Conservation (phyloP, 2,888 invertebrate genomes). For the Auanema freiburgensis region DNA sequence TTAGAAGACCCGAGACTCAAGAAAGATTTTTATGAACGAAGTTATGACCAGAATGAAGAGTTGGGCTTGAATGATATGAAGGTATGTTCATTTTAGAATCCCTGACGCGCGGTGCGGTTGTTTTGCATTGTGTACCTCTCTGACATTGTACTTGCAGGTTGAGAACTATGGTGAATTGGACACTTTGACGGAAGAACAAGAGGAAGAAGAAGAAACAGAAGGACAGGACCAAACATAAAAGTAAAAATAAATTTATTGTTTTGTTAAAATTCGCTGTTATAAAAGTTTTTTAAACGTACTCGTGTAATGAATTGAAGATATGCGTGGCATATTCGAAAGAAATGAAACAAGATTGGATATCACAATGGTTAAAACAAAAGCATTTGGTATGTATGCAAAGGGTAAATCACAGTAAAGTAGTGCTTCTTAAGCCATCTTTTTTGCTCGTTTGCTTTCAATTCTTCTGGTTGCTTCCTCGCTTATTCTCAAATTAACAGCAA, state of each 20-base stretch:
- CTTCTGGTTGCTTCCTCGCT: slow-evolving; percentile 32
- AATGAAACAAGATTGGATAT: not conserved
- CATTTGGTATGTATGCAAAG: not conserved
- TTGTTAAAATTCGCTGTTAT: slow-evolving; percentile 5
- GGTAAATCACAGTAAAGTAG: not conserved
- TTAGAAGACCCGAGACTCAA: slow-evolving; percentile 70
- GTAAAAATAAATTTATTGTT: not conserved
- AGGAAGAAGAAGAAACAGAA: slow-evolving; percentile 6
- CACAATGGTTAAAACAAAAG: not conserved
- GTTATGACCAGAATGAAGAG: slow-evolving; percentile 88
- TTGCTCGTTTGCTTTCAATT: slow-evolving; percentile 23
- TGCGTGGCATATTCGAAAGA: too few relatives aligned
- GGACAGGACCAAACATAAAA: not conserved
- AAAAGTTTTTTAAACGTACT: slow-evolving; percentile 6
- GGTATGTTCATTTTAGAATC: slow-evolving; percentile 67
- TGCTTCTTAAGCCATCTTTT: slow-evolving; percentile 9
- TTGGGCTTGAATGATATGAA: slow-evolving; percentile 94
- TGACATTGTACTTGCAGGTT: slow-evolving; percentile 2
- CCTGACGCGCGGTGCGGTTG: too few relatives aligned
- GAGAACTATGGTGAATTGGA: slow-evolving; percentile 10
- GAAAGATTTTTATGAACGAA: slow-evolving; percentile 80
- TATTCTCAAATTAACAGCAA: slow-evolving; percentile 34
- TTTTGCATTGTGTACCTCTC: too few relatives aligned
- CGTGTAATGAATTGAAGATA: not conserved
- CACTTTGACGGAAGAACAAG: slow-evolving; percentile 3